phyloP scores from a whole-genome alignment of 2,888 invertebrate genomes.

The Eristalis arbustorum region DNA sequence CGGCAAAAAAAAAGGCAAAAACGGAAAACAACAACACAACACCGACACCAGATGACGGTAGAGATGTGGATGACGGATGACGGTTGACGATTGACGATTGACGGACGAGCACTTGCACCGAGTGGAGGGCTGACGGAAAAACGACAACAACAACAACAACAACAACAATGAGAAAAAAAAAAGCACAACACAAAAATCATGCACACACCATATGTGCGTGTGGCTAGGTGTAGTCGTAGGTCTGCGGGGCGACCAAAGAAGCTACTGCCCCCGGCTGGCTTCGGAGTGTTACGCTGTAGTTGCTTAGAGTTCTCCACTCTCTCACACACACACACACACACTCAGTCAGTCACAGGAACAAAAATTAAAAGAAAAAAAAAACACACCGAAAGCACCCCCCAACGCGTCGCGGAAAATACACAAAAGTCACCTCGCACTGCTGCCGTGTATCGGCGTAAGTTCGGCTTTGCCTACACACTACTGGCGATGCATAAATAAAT shows the following conservation, averaged over 20 bases:
- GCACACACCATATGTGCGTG: slow-evolving; percentile 5
- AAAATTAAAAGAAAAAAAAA: too few species aligned
- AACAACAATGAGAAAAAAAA: too few species aligned
- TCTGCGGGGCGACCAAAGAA: neutral
- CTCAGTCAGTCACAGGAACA: too few species aligned
- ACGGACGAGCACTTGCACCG: neutral
- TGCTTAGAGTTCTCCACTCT: too few species aligned
- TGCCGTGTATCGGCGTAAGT: neutral
- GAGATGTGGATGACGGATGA: neutral
- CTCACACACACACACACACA: too few species aligned
- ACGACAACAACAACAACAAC: too few species aligned
- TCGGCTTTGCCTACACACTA: slow-evolving; percentile 41
- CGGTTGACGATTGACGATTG: neutral
- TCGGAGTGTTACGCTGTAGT: slow-evolving; percentile 10
- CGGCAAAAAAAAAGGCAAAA: too few species aligned
- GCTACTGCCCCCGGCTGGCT: neutral
- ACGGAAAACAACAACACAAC: neutral
- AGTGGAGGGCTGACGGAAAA: neutral
- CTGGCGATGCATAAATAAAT: slow-evolving; percentile 63
- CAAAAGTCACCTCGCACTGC: slow-evolving; percentile 45
- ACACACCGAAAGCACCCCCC: too few species aligned
- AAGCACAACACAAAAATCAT: neutral
- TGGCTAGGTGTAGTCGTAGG: slow-evolving; percentile 11
- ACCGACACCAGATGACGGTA: neutral
- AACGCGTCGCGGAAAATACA: neutral